Base-by-base conservation (phyloP, 1,140 invertebrate genomes). In the Drosophila leontia region DNA sequence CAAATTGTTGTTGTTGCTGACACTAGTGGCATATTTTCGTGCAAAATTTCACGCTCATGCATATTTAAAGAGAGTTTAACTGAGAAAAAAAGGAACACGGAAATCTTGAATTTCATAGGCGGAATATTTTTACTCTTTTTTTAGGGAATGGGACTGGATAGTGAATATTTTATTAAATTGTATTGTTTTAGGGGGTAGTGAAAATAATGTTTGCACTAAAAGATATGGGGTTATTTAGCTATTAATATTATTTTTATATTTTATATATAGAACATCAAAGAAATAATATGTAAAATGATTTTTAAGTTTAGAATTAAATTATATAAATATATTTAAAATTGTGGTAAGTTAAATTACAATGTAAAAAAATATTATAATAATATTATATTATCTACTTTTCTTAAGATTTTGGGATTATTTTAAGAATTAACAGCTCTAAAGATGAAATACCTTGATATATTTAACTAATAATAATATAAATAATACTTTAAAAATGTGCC, bases 21-120 rank as follows among this genome's bases (percentile, higher is more conserved):
- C 65, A 78, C 68, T 82, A 80, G 60, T 87, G 83, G 81, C 83
- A 82, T 87, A 87, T 82, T 87, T 82, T 87, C 72, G 84, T 88
- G 84, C 80, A 82, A 87, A 87, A 75, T 88, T 88, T 83, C 80
- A 87, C 77, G 77, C 80, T 87, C 76, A 77, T 80, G 83, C 83
- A 87, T 87, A 87, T 87, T 87, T 80, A 80, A 80, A 77, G 75
- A 51, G 62, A 47, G 42, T 53, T 68, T 45, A 51, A 42, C 56
- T 19, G 13, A 47, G 42, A 75, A 83, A 78, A 41, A 50, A 80
- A 82, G 59, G 55, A 44, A 0, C 41, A 51, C 8, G 39, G 45
- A 77, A 39, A 47, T 29, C 26, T 58, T 50, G 23, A 51, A 58
- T 74, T 53, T 41, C 15, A 15, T 68, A 26, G 67, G 37, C 32